phyloP scores from a whole-genome alignment of 2,797 vertebrate genomes.

The Nothura maculosa region DNA sequence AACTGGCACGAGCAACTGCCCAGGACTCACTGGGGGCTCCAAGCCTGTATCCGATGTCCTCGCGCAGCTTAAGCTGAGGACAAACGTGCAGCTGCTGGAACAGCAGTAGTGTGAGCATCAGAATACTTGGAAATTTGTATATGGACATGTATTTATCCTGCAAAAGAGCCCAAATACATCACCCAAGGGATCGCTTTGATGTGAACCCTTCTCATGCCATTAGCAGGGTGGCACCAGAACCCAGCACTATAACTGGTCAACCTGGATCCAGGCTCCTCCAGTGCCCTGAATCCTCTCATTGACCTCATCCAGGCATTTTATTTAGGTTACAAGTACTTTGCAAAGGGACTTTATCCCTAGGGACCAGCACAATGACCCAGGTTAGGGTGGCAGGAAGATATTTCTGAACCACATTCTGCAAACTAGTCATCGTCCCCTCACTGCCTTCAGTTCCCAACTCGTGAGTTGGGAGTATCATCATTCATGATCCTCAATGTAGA shows the following conservation, averaged over 20 bases:
- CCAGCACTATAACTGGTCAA: background rate
- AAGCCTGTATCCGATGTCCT: background rate
- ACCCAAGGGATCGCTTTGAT: background rate
- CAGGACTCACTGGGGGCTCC: background rate
- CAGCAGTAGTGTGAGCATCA: background rate
- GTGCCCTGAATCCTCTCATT: background rate
- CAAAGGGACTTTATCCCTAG: background rate
- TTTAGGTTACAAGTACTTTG: background rate
- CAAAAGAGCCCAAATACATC: background rate
- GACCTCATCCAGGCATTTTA: rapidly evolving
- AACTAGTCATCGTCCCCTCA: background rate
- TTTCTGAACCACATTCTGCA: rapidly evolving
- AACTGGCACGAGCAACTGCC: slow-evolving; percentile 7
- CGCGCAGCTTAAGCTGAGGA: background rate
- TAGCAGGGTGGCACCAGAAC: background rate
- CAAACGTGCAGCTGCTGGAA: rapidly evolving
- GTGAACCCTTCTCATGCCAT: rapidly evolving
- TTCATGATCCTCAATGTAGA: background rate
- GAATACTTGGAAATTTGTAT: background rate
- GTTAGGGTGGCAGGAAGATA: background rate
- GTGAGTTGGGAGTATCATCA: background rate
- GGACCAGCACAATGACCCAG: background rate
- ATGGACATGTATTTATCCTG: background rate
- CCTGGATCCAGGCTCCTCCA: background rate
- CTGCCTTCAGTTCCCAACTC: background rate